phyloP scores from a whole-genome alignment of 2,113 vertebrate genomes.

The Cynoglossus semilaevis region DNA sequence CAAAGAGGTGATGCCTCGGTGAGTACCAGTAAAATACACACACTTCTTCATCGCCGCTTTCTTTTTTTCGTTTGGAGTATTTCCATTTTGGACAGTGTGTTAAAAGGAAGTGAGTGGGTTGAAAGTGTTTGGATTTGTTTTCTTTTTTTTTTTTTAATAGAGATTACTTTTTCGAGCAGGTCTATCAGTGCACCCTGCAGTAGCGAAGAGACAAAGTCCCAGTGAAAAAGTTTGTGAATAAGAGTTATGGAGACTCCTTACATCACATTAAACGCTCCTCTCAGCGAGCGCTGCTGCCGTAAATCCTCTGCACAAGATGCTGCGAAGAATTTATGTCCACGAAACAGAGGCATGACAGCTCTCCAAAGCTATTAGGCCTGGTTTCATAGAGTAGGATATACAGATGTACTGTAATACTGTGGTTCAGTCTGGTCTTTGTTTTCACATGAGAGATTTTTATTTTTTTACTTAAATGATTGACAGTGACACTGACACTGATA shows the following conservation, averaged over 20 bases:
- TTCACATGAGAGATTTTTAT: neutral
- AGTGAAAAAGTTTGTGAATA: neutral
- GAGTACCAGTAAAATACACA: slow-evolving; percentile 52
- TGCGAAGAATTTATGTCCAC: neutral
- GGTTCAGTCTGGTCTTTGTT: neutral
- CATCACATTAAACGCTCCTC: neutral
- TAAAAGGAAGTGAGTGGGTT: neutral
- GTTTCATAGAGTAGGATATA: neutral
- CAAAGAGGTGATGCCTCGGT: slow-evolving; percentile 97
- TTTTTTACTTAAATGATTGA: too few species aligned
- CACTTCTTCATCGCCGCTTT: neutral
- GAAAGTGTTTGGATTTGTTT: neutral
- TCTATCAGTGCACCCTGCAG: neutral
- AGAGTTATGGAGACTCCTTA: neutral
- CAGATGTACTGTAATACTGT: neutral
- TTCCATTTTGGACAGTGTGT: neutral
- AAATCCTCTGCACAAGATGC: slow-evolving; percentile 1
- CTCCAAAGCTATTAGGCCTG: neutral
- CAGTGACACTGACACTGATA: too few species aligned
- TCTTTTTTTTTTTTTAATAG: too few species aligned
- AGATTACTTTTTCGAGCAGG: neutral
- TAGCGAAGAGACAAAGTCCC: neutral
- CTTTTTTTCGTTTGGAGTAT: neutral
- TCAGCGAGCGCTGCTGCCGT: neutral
- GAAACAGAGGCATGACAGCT: neutral